A percentile compares a stretch with the other conserved stretches of the same genome.
Evolutionary conservation across 2,888 invertebrate species (phyloP).

Genomic region (Polymixis flavicincta): DNA sequence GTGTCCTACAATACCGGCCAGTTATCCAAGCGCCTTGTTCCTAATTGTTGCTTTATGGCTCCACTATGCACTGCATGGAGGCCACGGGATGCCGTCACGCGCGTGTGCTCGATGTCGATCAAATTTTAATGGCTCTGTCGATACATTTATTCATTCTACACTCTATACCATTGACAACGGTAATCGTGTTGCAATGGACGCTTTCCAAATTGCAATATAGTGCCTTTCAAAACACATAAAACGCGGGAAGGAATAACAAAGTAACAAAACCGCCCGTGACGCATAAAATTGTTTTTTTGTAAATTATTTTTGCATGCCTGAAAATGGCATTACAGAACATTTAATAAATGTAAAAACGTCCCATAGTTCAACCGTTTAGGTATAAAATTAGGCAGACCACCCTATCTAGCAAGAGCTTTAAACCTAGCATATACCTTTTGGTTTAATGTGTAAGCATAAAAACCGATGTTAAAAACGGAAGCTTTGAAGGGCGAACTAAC

Average conservation of each 20-base stretch:
- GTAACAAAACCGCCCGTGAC: background rate
- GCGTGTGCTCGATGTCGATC: slow-evolving; percentile 74
- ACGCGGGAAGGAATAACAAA: background rate
- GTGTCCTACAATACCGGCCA: slow-evolving; percentile 43
- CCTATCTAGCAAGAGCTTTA: background rate
- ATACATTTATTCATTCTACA: slow-evolving; percentile 72
- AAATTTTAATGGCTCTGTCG: slow-evolving; percentile 79
- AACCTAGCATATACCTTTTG: background rate
- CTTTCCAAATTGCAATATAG: slow-evolving; percentile 69
- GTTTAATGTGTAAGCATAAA: background rate
- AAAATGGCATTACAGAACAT: background rate
- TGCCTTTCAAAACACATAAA: slow-evolving; percentile 22
- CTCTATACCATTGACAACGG: slow-evolving; percentile 67
- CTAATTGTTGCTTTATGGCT: slow-evolving; percentile 63
- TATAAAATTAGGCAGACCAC: background rate
- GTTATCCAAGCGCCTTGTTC: slow-evolving; percentile 53
- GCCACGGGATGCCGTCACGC: slow-evolving; percentile 79
- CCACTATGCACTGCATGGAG: slow-evolving; percentile 71
- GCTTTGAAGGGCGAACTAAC: slow-evolving; percentile 10
- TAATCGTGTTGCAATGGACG: slow-evolving; percentile 70
- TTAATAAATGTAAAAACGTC: background rate
- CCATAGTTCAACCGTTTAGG: background rate
- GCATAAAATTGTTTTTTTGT: background rate
- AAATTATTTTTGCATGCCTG: background rate
- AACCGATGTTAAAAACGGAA: slow-evolving; percentile 23